A percentile compares a stretch with the other conserved stretches of the same genome.
Evolutionary conservation across 2,888 invertebrate genomes (phyloP).

Genomic region (Isoperla grammatica): DNA sequence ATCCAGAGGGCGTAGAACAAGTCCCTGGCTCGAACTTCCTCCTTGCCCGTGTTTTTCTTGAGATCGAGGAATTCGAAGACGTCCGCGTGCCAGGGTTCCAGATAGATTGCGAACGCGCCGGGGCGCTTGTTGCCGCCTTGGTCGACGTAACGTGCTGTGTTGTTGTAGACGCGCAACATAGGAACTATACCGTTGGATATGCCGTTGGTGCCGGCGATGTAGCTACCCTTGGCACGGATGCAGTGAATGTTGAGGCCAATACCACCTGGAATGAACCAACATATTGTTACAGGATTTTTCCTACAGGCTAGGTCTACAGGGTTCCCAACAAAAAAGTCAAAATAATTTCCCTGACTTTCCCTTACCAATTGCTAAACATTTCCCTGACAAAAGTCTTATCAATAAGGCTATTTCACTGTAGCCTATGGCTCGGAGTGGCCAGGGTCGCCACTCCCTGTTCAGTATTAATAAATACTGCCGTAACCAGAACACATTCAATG

Average conservation of each 20-base stretch:
- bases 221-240: conserved; percentile 85
- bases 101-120: conserved; percentile 94
- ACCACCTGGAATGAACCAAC: conserved; percentile 65
- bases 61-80: conserved; percentile 92
- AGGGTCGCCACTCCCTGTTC: too few species aligned
- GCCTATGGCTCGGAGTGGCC: too few species aligned
- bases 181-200: conserved; percentile 94
- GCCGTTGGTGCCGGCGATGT: conserved; percentile 92
- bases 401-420: too few species aligned
- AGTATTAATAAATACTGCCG: too few species aligned
- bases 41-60: conserved; percentile 89
- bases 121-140: conserved; percentile 55
- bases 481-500: too few species aligned
- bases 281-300: too few species aligned
- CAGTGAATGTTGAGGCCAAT: conserved; percentile 96
- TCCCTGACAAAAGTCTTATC: too few species aligned
- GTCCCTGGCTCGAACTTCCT: conserved; percentile 90
- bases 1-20: conserved; percentile 97
- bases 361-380: too few species aligned
- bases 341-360: too few species aligned
- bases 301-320: too few species aligned
- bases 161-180: conserved; percentile 92
- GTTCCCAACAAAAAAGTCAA: too few species aligned
- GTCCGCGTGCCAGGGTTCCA: conserved; percentile 99
- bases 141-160: conserved; percentile 75